phyloP scores from a whole-genome alignment of 1,140 invertebrate species.

The Panagrolaimus sp. region DNA sequence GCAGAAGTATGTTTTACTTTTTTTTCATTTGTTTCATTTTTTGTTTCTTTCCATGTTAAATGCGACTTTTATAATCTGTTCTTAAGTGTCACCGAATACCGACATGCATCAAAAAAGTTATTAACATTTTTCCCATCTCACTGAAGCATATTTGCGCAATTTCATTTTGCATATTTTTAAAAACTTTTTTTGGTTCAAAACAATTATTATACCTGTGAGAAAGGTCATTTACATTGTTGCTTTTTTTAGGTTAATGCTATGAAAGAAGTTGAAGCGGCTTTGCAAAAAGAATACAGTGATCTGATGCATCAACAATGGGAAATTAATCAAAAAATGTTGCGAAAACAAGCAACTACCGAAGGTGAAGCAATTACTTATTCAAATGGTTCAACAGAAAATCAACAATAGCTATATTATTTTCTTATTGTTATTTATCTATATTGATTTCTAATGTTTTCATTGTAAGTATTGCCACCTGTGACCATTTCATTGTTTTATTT shows the following conservation, averaged over 20 bases:
- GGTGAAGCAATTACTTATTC: slow-evolving; percentile 37
- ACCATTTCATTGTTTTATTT: too few relatives aligned
- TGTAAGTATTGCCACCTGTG: too few relatives aligned
- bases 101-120: background rate
- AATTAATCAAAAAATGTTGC: slow-evolving; percentile 41
- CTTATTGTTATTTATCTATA: too few relatives aligned
- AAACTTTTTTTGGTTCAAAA: background rate
- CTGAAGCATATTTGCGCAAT: slow-evolving; percentile 10
- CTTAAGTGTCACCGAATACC: slow-evolving; percentile 15
- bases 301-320: slow-evolving; percentile 62
- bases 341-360: slow-evolving; percentile 32
- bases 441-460: too few relatives aligned
- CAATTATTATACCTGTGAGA: background rate
- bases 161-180: slow-evolving; percentile 16
- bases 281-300: slow-evolving; percentile 75
- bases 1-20: background rate
- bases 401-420: background rate
- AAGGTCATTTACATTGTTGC: background rate
- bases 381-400: too few relatives aligned
- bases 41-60: too few relatives aligned
- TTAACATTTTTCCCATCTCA: too few relatives aligned
- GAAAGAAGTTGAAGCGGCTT: slow-evolving; percentile 79
- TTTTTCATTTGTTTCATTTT: slow-evolving; percentile 5
- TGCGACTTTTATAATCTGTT: slow-evolving; percentile 8
- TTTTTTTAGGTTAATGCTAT: slow-evolving; percentile 63